Percentiles rank a stretch among this genome's conserved stretches.
Conservation (phyloP, 2,797 vertebrate genomes). For the Tiaroga cobitis region DNA sequence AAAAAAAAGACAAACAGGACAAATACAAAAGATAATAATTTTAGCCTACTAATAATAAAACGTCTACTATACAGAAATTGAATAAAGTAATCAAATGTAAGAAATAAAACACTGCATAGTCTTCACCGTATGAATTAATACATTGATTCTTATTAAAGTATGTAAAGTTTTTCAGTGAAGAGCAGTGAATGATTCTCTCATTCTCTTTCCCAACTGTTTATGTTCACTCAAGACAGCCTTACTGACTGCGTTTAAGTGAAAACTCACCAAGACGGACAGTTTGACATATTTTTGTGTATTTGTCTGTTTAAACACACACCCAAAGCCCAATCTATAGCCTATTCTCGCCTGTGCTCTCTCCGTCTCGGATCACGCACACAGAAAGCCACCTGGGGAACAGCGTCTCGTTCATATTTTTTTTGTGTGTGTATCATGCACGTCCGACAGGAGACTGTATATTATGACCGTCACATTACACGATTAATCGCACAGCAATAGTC, state of each 20-base stretch:
- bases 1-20: not conserved
- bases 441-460: too few species aligned
- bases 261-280: not conserved
- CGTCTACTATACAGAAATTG: not conserved
- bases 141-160: not conserved
- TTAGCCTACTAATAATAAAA: not conserved
- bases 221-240: not conserved
- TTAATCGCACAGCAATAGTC: too few species aligned
- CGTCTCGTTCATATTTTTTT: not conserved
- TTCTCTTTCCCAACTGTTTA: not conserved
- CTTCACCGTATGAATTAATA: not conserved
- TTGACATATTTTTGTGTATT: not conserved
- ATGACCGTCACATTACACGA: too few species aligned
- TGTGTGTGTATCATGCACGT: too few species aligned
- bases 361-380: not conserved
- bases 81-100: not conserved
- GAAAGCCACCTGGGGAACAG: not conserved
- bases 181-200: not conserved
- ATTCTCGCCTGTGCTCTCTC: not conserved
- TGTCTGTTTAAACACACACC: not conserved
- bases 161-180: not conserved
- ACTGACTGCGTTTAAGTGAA: not conserved
- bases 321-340: not conserved
- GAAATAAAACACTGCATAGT: not conserved
- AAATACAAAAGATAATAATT: not conserved